These are phyloP conservation scores for Beaufortia kweichowensis DNA, from an alignment of 2,113 vertebrate species.

Conservation along the genomic window DNA sequence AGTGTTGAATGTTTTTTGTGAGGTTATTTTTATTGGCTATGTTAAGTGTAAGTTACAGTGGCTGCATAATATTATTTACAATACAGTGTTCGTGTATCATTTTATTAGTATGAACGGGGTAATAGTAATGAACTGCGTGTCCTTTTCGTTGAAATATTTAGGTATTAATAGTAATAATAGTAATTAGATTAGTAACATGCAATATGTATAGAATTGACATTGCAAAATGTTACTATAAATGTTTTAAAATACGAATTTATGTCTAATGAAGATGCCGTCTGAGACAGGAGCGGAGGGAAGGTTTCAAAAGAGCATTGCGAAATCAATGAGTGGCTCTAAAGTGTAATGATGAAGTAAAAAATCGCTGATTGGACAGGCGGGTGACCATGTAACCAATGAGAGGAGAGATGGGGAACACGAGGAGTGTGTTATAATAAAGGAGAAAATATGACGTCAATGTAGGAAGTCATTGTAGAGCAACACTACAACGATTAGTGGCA, in stretches of 20 bases:
- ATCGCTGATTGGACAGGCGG: conserved; percentile 79
- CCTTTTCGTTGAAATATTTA: neutral
- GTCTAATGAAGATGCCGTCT: conserved; percentile 37
- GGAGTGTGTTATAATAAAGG: conserved; percentile 80
- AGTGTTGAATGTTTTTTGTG: too few species aligned
- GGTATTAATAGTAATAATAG: too few species aligned
- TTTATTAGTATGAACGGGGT: neutral
- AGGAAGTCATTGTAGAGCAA: conserved; percentile 89
- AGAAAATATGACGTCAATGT: conserved; percentile 90
- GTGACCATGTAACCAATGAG: conserved; percentile 82
- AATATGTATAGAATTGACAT: neutral
- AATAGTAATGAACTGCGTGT: neutral
- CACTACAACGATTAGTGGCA: conserved; percentile 85
- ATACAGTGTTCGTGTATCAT: neutral
- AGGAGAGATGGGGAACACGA: conserved; percentile 62
- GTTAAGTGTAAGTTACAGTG: too few species aligned
- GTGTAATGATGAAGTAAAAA: conserved; percentile 69
- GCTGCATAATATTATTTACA: too few species aligned
- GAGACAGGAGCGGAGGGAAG: conserved; percentile 58
- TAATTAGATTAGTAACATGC: conserved; percentile 1
- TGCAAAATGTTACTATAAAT: neutral
- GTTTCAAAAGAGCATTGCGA: conserved; percentile 58
- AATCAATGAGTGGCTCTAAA: conserved; percentile 63
- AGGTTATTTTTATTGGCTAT: too few species aligned
- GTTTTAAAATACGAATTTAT: conserved; percentile 40